Conservation (phyloP, 1,140 invertebrate species). For the Catajapyx aquilonaris region DNA sequence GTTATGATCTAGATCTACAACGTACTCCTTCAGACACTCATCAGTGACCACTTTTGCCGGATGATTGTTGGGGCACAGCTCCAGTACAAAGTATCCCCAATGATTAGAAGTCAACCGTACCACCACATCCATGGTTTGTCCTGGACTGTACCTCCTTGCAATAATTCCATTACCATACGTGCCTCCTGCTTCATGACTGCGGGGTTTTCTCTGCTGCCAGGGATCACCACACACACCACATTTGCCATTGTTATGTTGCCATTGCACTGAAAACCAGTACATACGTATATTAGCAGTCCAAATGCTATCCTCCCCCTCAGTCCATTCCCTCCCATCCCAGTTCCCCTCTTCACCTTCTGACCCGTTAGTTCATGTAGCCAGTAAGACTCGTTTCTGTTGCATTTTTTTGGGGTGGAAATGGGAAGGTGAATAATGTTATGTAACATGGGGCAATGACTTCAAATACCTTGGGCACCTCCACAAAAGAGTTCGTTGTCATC, state of each 20-base stretch:
- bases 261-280: constrained; percentile 40
- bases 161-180: constrained; percentile 67
- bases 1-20: constrained; percentile 3
- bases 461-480: constrained; percentile 68
- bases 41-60: constrained; percentile 48
- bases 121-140: constrained; percentile 64
- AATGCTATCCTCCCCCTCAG: too few species aligned
- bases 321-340: too few species aligned
- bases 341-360: too few species aligned
- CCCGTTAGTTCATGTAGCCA: too few species aligned
- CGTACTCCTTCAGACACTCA: constrained; percentile 63
- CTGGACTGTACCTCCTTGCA: constrained; percentile 50
- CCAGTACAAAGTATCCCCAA: constrained; percentile 61
- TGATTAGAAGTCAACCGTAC: constrained; percentile 79
- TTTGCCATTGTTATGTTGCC: constrained; percentile 58
- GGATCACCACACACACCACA: constrained; percentile 81
- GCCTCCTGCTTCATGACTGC: constrained; percentile 73
- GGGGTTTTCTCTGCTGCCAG: constrained; percentile 40
- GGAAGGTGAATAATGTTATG: too few species aligned
- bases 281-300: constrained; percentile 3
- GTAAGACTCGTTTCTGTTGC: too few species aligned
- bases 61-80: constrained; percentile 67
- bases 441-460: too few species aligned
- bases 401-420: too few species aligned
- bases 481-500: constrained; percentile 72